Percentiles rank a stretch among this genome's conserved stretches.
Conservation (phyloP, 2,797 vertebrate species). For the Chiroxiphia lanceolata region DNA sequence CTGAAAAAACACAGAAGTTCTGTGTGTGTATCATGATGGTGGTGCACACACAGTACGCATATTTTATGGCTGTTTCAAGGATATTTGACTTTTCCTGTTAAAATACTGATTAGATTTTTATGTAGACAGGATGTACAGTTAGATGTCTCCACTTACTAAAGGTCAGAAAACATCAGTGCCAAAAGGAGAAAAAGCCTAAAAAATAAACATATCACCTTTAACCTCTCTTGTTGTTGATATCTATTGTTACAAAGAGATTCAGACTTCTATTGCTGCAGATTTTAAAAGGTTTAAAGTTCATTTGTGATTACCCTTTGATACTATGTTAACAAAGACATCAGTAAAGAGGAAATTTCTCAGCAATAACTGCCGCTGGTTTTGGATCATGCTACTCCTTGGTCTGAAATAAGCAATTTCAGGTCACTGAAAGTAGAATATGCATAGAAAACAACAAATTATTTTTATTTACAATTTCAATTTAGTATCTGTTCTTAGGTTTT, state of each 20-base stretch:
- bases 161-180: conserved; percentile 1
- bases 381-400: background rate
- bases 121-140: background rate
- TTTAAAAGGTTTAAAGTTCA: conserved; percentile 6
- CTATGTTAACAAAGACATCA: background rate
- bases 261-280: background rate
- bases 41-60: background rate
- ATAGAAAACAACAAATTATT: background rate
- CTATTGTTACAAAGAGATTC: background rate
- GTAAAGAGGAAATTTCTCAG: conserved; percentile 25
- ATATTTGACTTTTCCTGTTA: background rate
- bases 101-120: conserved; percentile 16
- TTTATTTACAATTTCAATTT: background rate
- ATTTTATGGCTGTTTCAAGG: background rate
- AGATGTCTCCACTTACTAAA: background rate
- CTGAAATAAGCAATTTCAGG: background rate
- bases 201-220: background rate
- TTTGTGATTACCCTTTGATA: background rate
- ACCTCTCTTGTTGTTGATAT: background rate
- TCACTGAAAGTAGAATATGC: background rate
- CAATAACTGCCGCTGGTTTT: background rate
- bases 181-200: background rate
- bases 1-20: background rate
- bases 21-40: background rate
- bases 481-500: background rate